Evolutionary conservation across 2,888 invertebrate species (phyloP).

Genomic region (Seladonia tumulorum): DNA sequence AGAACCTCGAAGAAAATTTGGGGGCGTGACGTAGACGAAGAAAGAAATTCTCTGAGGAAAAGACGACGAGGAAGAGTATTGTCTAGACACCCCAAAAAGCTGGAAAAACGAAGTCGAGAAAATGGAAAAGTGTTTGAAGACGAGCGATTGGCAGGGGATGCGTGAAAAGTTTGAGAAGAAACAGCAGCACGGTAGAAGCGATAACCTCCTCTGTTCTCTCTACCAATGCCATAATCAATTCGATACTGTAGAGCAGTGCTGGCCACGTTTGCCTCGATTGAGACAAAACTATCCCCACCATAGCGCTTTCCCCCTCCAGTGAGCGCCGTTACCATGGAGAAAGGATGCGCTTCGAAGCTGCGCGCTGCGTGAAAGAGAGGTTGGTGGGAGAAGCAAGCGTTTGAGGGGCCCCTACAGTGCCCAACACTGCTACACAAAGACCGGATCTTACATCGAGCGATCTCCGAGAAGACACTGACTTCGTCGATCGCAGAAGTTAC

Average conservation of each 20-base stretch:
- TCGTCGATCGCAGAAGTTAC: slow-evolving; percentile 8
- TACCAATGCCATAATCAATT: background rate
- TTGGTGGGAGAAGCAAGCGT: no score
- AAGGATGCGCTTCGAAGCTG: no score
- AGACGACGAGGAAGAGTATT: background rate
- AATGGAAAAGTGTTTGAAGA: background rate
- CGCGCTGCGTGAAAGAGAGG: no score
- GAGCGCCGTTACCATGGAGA: no score
- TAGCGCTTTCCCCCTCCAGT: no score
- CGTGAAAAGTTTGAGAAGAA: background rate
- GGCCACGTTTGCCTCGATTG: no score
- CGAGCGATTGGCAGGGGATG: background rate
- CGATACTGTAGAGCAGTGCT: background rate
- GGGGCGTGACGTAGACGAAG: background rate
- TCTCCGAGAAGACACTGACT: background rate
- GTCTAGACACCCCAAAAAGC: background rate
- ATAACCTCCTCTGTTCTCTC: background rate
- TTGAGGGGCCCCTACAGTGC: no score
- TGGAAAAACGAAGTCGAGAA: background rate
- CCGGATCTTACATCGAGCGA: background rate
- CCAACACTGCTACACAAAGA: no score
- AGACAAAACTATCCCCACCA: no score
- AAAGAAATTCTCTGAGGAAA: background rate
- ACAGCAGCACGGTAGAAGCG: background rate
- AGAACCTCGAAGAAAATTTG: background rate